Base-by-base conservation (phyloP, 2,797 vertebrate species). In the Cossypha polioptera region DNA sequence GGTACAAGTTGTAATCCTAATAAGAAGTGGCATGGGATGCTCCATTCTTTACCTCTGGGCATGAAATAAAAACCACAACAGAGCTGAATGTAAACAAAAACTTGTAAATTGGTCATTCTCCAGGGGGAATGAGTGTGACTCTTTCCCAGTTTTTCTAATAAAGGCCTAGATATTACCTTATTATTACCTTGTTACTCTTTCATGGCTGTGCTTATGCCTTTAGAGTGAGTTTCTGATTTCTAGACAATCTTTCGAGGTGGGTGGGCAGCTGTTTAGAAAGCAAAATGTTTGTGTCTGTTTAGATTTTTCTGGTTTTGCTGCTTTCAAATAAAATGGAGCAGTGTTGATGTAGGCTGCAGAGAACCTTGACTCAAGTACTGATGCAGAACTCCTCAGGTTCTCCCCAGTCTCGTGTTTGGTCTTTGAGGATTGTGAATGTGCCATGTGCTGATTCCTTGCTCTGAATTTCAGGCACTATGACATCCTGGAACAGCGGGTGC, bases 401-500 rank as follows among this genome's bases (percentile, higher is more conserved):
- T 82, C 31, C 55, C 25, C 1, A 19, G 20, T 13, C 35, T 69
- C 69, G 2, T 24, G 21, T 78, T n/a, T 68, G 55, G 40, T 48
- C 24, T 84, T 40, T 80, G 40, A 38, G n/a, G 77, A 28, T 11
- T 48, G 28, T 55, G 24, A 13, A n/a, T 29, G 31, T 15, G 9
- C 58, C 38, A 13, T 57, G 31, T 15, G 10, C 57, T 95, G 62
- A 92, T 18, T 10, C 9, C 10, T 58, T 48, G 29, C 38, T 92
- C 43, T 95, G 69, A 66, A 58, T 63, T 95, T 42, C 94, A 99
- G 99, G 83, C 98, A 99, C 97, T 99, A 99, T 22, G 99, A 99
- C 91, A 98, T 99, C 72, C 95, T 99, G 50, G 99, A 99, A 92
- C 98, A 99, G 87, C 97, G 99, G 57, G 98, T 99, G 74, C 99